Evolutionary conservation across 2,113 vertebrate species (phyloP).

Genomic region (Smithornis capensis): DNA sequence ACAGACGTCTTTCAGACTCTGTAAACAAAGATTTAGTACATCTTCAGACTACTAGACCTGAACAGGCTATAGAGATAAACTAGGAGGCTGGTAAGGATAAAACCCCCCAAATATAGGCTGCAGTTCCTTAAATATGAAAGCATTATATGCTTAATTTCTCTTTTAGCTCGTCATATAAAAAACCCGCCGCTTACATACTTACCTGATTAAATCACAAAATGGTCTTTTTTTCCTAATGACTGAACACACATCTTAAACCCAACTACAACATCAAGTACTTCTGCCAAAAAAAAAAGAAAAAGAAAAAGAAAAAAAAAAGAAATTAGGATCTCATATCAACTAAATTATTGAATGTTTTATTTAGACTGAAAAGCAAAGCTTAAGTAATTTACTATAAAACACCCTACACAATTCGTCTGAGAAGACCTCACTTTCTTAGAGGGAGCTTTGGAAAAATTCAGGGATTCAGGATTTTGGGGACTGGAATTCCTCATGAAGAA

Average conservation of each 20-base stretch:
- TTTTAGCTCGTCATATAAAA: neutral
- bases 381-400: neutral
- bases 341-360: neutral
- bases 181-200: neutral
- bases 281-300: neutral
- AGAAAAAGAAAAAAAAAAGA: neutral
- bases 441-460: neutral
- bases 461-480: neutral
- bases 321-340: neutral
- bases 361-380: neutral
- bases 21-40: neutral
- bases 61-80: neutral
- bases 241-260: neutral
- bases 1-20: neutral
- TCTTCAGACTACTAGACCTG: neutral
- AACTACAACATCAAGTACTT: neutral
- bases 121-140: neutral
- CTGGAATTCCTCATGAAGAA: neutral
- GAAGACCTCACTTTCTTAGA: neutral
- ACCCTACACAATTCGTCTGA: neutral
- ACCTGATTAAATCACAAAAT: neutral
- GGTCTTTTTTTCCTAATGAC: neutral
- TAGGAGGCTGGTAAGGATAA: neutral
- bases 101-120: neutral
- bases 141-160: neutral